Percentiles rank a stretch among this genome's conserved stretches.
phyloP scores from a whole-genome alignment of 2,888 invertebrate genomes.

The Cheilosia vernalis region DNA sequence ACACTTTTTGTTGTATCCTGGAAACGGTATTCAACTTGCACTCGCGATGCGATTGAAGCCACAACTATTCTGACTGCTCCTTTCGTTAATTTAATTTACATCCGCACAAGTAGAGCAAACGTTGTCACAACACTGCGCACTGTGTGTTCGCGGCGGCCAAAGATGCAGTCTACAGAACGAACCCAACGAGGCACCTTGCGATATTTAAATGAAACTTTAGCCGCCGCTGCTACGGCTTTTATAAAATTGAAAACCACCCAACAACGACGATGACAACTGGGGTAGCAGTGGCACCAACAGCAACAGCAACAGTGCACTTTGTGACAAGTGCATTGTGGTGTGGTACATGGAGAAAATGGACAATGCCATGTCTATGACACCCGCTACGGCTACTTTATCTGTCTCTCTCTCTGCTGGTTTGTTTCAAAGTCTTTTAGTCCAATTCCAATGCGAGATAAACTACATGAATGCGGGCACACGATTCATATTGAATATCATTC shows the following conservation, averaged over 20 bases:
- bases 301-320: constrained; percentile 21
- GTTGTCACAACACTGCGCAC: constrained; percentile 58
- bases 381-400: constrained; percentile 32
- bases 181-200: constrained; percentile 75
- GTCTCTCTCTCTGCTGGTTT: constrained; percentile 4
- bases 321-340: constrained; percentile 51
- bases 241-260: constrained; percentile 61
- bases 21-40: constrained; percentile 28
- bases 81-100: constrained; percentile 64
- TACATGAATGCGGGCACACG: constrained; percentile 51
- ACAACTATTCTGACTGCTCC: constrained; percentile 38
- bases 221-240: constrained; percentile 73
- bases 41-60: constrained; percentile 57
- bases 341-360: constrained; percentile 44
- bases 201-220: constrained; percentile 76
- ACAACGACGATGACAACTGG: constrained; percentile 22
- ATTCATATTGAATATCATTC: constrained; percentile 41
- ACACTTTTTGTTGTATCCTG: constrained; percentile 16
- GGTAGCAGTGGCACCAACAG: constrained; percentile 2
- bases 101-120: constrained; percentile 28
- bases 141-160: constrained; percentile 32
- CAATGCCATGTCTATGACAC: constrained; percentile 59
- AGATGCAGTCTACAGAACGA: constrained; percentile 60
- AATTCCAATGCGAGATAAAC: constrained; percentile 16
- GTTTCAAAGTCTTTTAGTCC: constrained; percentile 6